Evolutionary conservation across 2,113 vertebrate genomes (phyloP).

Genomic region (Rhinogobius similis): DNA sequence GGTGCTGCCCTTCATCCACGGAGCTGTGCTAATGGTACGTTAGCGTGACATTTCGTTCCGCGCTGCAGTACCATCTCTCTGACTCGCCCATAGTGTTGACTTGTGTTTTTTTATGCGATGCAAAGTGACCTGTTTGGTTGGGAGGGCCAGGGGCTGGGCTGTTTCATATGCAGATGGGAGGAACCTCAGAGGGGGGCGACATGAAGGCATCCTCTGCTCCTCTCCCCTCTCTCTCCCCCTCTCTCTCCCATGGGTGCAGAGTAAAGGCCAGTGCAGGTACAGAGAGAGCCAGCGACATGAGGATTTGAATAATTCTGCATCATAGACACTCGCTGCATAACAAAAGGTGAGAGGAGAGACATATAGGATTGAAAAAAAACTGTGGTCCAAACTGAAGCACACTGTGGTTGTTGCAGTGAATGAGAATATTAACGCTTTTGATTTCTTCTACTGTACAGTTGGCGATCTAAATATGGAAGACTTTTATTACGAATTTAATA

Average conservation of each 20-base stretch:
- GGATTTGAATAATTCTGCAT: constrained; percentile 79
- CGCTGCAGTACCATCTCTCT: constrained; percentile 3
- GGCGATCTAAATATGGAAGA: too few relatives aligned
- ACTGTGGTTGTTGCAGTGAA: background rate
- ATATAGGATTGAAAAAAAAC: constrained; percentile 15
- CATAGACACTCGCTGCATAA: constrained; percentile 60
- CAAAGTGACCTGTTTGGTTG: constrained; percentile 54
- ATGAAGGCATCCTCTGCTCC: constrained; percentile 32
- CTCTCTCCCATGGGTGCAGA: constrained; percentile 50
- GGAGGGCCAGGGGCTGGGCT: constrained; percentile 26
- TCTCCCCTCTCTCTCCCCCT: constrained; percentile 41
- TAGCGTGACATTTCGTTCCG: background rate
- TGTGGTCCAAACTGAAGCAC: constrained; percentile 2
- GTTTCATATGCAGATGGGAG: constrained; percentile 62
- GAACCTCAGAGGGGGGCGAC: constrained; percentile 29
- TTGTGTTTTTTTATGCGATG: constrained; percentile 33
- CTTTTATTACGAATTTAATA: too few relatives aligned
- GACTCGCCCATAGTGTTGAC: constrained; percentile 9
- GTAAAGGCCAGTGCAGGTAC: constrained; percentile 49
- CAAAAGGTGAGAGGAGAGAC: constrained; percentile 59
- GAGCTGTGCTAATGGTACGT: background rate
- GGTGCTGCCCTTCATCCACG: background rate
- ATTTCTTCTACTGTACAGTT: background rate
- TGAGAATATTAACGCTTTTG: background rate
- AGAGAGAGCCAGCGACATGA: constrained; percentile 47